Evolutionary conservation across 2,888 invertebrate species (phyloP).

Genomic region (Phrixothrix hirtus): DNA sequence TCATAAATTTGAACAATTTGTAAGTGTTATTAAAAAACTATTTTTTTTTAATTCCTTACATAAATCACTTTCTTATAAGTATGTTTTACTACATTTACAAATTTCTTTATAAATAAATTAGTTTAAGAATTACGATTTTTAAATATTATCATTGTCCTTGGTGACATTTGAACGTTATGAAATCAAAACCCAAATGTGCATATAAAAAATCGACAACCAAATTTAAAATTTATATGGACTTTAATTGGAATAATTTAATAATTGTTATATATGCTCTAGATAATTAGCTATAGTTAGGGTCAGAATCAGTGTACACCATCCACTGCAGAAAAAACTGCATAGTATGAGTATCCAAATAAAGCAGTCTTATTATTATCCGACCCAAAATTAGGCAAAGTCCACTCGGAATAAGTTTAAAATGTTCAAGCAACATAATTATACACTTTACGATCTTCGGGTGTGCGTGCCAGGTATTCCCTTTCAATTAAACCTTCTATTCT

Average conservation of each 20-base stretch:
- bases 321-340: constrained; percentile 5
- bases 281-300: constrained; percentile 31
- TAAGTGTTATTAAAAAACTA: no score
- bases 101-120: no score
- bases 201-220: constrained; percentile 23
- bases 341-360: constrained; percentile 18
- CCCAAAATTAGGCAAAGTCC: constrained; percentile 30
- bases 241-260: constrained; percentile 34
- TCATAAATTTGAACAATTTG: no score
- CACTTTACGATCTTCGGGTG: constrained; percentile 95
- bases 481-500: constrained; percentile 99
- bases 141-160: no score
- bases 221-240: constrained; percentile 28
- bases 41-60: no score
- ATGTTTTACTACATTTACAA: no score
- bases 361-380: constrained; percentile 25
- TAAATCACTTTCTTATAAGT: no score
- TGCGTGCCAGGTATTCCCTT: constrained; percentile 96
- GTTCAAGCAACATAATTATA: constrained; percentile 92
- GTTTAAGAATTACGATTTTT: no score
- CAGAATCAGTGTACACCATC: constrained; percentile 26
- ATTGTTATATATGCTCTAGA: constrained; percentile 26
- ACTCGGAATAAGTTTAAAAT: constrained; percentile 28
- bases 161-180: neutral
- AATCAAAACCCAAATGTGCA: neutral